These are phyloP conservation scores for Phalera bucephala DNA, from an alignment of 2,888 invertebrate species.

Conservation along the genomic window DNA sequence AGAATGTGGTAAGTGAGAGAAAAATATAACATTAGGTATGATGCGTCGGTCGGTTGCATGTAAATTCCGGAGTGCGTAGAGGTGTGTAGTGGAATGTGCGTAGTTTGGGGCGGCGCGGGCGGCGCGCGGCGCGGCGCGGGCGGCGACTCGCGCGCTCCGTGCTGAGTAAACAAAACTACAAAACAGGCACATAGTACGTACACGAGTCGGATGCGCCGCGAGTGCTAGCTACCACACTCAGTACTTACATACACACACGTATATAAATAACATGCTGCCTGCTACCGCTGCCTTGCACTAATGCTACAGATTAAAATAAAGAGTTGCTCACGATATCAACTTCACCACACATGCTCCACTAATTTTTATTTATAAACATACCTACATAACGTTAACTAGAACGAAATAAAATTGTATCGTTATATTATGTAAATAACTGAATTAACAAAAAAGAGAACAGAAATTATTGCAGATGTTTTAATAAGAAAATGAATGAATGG, in stretches of 20 bases:
- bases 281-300: constrained; percentile 7
- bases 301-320: constrained; percentile 1
- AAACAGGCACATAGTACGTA: constrained; percentile 50
- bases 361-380: background rate
- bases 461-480: too few species aligned
- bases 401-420: background rate
- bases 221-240: constrained; percentile 22
- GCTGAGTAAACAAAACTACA: constrained; percentile 74
- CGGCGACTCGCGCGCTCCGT: constrained; percentile 48
- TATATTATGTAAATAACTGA: too few species aligned
- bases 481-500: too few species aligned
- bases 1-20: background rate
- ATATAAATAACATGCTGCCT: constrained; percentile 27
- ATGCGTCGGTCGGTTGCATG: constrained; percentile 1
- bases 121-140: constrained; percentile 15
- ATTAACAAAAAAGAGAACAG: too few species aligned
- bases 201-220: constrained; percentile 50
- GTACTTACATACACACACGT: constrained; percentile 16
- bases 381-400: background rate
- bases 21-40: background rate
- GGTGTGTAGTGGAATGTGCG: constrained; percentile 56
- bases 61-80: constrained; percentile 13
- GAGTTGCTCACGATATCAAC: background rate
- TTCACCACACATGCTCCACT: background rate
- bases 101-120: constrained; percentile 35